Evolutionary conservation across 2,113 vertebrate genomes (phyloP), one percentile per base, ranked within the genome.

Genomic region (Poeciliopsis retropinna): DNA sequence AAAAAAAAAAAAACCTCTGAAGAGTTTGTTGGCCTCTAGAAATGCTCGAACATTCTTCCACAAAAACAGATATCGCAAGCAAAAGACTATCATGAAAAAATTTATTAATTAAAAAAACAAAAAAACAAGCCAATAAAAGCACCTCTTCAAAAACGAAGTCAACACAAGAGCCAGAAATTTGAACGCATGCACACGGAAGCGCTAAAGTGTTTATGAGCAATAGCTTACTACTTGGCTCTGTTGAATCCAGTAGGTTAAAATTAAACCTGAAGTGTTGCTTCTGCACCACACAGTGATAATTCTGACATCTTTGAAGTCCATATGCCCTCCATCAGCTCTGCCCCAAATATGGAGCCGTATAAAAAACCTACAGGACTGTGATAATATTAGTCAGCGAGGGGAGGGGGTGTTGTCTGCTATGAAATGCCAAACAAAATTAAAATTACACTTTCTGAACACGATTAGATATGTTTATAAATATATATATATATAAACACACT

Each of bases 191-290:
- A 88, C 76, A 70, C 67, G 87, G 74, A 88, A 86, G 88, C 89
- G 89, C 83, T 84, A 67, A 82, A 79, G 73, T 65, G 81, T 87
- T 80, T 57, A 62, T 47, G 65, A 67, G 70, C 27, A 28, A 14
- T 57, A 44, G 25, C 61, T 69, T 27, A 32, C 60, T 72, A 72
- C 17, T 75, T 80, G 64, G 78, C 85, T 79, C 65, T 29, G 75
- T 80, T 72, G 72, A 83, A 87, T 74, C 34, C 47, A 68, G 69
- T 70, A 69, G 71, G 72, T 83, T 76, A 79, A 88, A 89, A 87
- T 92, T 80, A 89, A 79, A 85, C 66, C 68, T 82, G 78, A 83
- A 90, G 86, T 89, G 81, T 83, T 82, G 79, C 78, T 83, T 83
- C 76, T 66, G 54, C 65, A 73, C 54, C 75, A 64, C 84, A 57